These are phyloP conservation scores for Neoniphon sammara DNA, from an alignment of 2,797 vertebrate species.

Conservation along the genomic window DNA sequence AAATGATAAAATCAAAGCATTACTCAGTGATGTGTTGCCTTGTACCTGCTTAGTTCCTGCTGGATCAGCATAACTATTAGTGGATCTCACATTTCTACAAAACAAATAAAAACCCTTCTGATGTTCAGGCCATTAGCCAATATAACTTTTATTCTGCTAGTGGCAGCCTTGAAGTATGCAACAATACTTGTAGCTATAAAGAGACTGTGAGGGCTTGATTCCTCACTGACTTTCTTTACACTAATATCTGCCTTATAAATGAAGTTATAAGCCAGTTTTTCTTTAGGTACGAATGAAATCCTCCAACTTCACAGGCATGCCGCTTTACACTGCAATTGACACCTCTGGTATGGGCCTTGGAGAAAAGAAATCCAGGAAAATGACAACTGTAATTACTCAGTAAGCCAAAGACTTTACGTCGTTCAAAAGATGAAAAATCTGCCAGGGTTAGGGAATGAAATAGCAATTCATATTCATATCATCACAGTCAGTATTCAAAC, in stretches of 20 bases:
- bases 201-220: slow-evolving; percentile 47
- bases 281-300: slow-evolving; percentile 48
- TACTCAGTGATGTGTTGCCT: slow-evolving; percentile 46
- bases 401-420: slow-evolving; percentile 59
- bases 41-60: slow-evolving; percentile 34
- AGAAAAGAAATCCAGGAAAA: slow-evolving; percentile 52
- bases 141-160: slow-evolving; percentile 56
- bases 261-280: slow-evolving; percentile 39
- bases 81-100: slow-evolving; percentile 37
- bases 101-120: slow-evolving; percentile 28
- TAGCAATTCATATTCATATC: slow-evolving; percentile 70
- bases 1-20: slow-evolving; percentile 54
- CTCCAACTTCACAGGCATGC: slow-evolving; percentile 32
- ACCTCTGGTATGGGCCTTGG: slow-evolving; percentile 31
- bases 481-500: slow-evolving; percentile 75
- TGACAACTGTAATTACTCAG: slow-evolving; percentile 62
- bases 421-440: slow-evolving; percentile 65
- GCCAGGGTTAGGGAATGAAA: slow-evolving; percentile 58
- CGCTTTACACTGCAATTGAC: slow-evolving; percentile 38
- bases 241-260: slow-evolving; percentile 44
- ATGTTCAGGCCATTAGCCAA: slow-evolving; percentile 45
- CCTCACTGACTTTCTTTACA: slow-evolving; percentile 36
- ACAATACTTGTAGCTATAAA: slow-evolving; percentile 41
- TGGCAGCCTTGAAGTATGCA: slow-evolving; percentile 33
- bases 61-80: slow-evolving; percentile 54